These are phyloP conservation scores for Zaprionus davidi DNA, from an alignment of 1,140 invertebrate species.

Conservation along the genomic window DNA sequence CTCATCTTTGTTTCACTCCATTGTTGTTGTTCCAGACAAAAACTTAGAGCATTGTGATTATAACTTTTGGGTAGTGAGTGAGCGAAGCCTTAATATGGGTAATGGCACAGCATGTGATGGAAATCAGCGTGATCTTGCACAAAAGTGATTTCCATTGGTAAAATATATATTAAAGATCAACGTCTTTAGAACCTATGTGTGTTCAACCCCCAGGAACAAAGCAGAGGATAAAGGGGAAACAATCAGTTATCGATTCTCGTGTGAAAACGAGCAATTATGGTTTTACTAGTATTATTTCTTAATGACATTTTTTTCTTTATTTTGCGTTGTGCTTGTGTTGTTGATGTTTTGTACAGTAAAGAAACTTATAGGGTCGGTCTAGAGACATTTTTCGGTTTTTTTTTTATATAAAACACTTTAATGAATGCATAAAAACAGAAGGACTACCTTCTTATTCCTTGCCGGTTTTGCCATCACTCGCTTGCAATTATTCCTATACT, in stretches of 20 bases:
- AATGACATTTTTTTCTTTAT: constrained; percentile 12
- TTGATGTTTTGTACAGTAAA: neutral
- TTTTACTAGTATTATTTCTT: constrained; percentile 64
- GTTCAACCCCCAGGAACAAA: constrained; percentile 42
- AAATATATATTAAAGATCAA: constrained; percentile 30
- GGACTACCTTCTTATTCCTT: no score
- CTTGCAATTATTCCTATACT: no score
- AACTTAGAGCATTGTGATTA: neutral
- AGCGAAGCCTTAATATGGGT: neutral
- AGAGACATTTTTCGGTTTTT: neutral
- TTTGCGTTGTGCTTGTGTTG: neutral
- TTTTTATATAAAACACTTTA: neutral
- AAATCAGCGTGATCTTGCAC: constrained; percentile 1
- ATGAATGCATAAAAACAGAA: no score
- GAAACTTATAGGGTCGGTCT: neutral
- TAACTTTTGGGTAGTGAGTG: neutral
- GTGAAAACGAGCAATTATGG: constrained; percentile 80
- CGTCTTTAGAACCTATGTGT: constrained; percentile 27
- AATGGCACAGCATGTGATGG: neutral
- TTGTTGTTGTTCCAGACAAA: neutral
- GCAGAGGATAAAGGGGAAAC: neutral
- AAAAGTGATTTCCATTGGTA: constrained; percentile 25
- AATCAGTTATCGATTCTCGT: constrained; percentile 67
- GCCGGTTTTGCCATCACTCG: no score
- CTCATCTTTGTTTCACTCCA: neutral